Base-by-base conservation (phyloP, 2,113 vertebrate species). In the Ia io region DNA sequence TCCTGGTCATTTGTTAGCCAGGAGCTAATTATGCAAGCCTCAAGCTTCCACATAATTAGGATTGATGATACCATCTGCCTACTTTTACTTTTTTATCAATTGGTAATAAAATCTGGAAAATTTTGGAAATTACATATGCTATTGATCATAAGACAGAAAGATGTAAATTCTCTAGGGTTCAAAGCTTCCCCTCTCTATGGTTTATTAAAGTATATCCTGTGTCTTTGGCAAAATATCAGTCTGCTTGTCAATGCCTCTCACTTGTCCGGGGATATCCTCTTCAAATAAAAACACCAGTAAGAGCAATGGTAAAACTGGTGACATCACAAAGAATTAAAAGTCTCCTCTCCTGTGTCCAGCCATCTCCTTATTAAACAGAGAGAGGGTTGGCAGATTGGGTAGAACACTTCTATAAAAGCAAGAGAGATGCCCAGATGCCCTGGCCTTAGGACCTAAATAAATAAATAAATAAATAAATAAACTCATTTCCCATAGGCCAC, bases 381-480 rank as follows among this genome's bases (percentile, higher is more conserved):
- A 12, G 59, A 51, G 37, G 2, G 59, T 23, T 90, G 51, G 63
- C 88, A 76, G 78, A 63, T 95, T 67, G 95, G 71, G 94, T 91
- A 30, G 90, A 80, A 70, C 42, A 47, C 65, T 56, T 88, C 90
- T 82, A 16, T 77, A 61, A 96, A 95, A 80, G 86, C 70, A 79
- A 83, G 16, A 95, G 74, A 91, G 70, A 76, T 84, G 85, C 53
- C 80, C 53, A 84, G 65, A 80, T 94, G 71, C 88, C 82, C 90
- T 84, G 76, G 94, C 56, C 74, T 69, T 63, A 91, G 91, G 95
- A 87, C 91, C 96, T 96, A 96, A 97, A 97, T 95, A 95, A 97
- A 97, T 95, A 95, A 97, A 97, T 95, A 97, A 97, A 97, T 95
- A 97, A 96, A 97, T 91, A 85, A 97, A 95, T 93, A 97, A 97